These are phyloP conservation scores for Sceloporus undulatus DNA, from an alignment of 2,113 vertebrate species.

Conservation along the genomic window DNA sequence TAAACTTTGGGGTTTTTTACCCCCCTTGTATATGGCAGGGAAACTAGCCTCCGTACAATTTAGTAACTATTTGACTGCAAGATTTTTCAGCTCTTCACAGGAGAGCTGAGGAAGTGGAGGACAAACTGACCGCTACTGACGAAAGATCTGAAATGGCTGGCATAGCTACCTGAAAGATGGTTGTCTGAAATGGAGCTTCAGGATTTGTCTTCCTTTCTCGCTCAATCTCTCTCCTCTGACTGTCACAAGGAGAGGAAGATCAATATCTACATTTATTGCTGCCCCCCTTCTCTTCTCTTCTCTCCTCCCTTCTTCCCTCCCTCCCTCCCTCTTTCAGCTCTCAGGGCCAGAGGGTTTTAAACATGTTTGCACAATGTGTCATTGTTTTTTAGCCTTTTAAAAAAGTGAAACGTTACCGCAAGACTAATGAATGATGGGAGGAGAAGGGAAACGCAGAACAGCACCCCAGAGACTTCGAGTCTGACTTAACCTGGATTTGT, in stretches of 20 bases:
- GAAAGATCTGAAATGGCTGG: slow-evolving; percentile 3
- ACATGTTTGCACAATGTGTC: slow-evolving; percentile 5
- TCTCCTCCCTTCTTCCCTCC: not conserved
- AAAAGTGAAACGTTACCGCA: not conserved
- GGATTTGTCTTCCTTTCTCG: slow-evolving; percentile 9
- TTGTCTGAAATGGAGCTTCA: not conserved
- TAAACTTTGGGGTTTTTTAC: not conserved
- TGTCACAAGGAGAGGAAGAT: not conserved
- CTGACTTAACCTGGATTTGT: slow-evolving; percentile 64
- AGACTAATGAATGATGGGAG: slow-evolving; percentile 48
- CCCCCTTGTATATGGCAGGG: not conserved
- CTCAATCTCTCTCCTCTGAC: slow-evolving; percentile 15
- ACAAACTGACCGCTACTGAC: rapidly evolving
- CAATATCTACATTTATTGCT: not conserved
- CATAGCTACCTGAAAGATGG: slow-evolving; percentile 10
- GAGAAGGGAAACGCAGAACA: slow-evolving; percentile 50
- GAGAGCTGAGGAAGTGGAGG: slow-evolving; percentile 14
- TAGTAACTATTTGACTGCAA: not conserved
- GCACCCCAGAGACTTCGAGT: slow-evolving; percentile 62
- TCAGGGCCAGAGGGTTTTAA: not conserved
- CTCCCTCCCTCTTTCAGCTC: not conserved
- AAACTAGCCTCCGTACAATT: not conserved
- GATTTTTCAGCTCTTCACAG: not conserved
- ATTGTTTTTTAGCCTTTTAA: not conserved
- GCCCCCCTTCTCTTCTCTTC: not conserved